Base-by-base conservation (phyloP, 2,888 invertebrate genomes). In the Heliothis peltigera region DNA sequence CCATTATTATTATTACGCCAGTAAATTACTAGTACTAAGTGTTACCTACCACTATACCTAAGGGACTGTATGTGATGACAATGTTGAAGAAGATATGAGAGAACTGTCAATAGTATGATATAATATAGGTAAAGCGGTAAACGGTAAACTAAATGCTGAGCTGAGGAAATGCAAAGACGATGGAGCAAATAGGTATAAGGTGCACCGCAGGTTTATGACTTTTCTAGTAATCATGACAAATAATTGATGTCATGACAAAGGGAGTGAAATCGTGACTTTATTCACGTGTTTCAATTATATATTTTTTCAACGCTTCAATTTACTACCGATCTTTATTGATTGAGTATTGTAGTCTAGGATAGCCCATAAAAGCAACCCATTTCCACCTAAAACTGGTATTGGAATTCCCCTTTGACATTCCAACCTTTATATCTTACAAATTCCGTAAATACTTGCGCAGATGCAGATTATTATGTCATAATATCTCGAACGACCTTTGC, bases 391-490 rank as follows among this genome's bases (percentile, higher is more conserved):
- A 10, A 28, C 39, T 7, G 15, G 3, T 43, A n/a, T n/a, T n/a
- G 48, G 48, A 53, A 53, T 43, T 43, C 22, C 66, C 48, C 18
- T 1, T 48, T 4, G 22, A 54, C 35, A 61, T 39, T 43, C 68
- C 46, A 55, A 55, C 51, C 15, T n/a, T n/a, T 39, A 39, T 10
- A 63, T 35, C 25, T 53, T 35, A 56, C 32, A 17, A 68, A 32
- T 54, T 51, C 67, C 39, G n/a, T 35, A n/a, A 19, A 28, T 17
- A 39, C 8, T 4, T 10, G 42, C 12, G 6, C 21, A 22, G 12
- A 28, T n/a, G 35, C 47, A 48, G 4, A 52, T 39, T 46, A 42
- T 70, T 70, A 70, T 19, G 39, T 64, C 64, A 70, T 15, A 32
- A n/a, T 39, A 8, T 8, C 15, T 48, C 44, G 3, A 56, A n/a